Percentiles rank a stretch among this genome's conserved stretches.
Evolutionary conservation across 2,888 invertebrate species (phyloP).

Genomic region (Aporophyla lueneburgensis): DNA sequence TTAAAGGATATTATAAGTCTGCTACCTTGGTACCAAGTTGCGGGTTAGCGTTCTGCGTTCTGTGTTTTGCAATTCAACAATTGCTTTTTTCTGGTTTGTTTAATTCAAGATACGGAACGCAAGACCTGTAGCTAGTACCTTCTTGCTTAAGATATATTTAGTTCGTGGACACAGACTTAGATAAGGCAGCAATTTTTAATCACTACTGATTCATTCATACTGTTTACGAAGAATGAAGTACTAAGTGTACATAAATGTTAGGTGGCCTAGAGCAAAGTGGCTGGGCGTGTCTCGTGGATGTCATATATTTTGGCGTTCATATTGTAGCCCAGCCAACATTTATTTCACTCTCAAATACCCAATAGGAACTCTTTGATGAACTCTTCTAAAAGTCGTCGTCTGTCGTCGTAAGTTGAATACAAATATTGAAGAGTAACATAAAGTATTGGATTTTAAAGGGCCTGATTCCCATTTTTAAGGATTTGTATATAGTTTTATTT

Average conservation of each 20-base stretch:
- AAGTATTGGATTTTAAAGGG: neutral
- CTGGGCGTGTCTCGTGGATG: slow-evolving; percentile 9
- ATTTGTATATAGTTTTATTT: neutral
- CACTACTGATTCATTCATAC: slow-evolving; percentile 18
- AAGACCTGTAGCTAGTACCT: neutral
- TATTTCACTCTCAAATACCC: neutral
- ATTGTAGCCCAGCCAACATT: slow-evolving; percentile 16
- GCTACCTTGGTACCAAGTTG: neutral
- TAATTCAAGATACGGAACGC: slow-evolving; percentile 11
- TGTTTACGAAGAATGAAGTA: slow-evolving; percentile 30
- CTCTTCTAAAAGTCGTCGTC: neutral
- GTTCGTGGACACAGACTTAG: neutral
- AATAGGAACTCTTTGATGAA: neutral
- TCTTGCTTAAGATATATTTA: neutral
- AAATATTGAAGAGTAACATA: neutral
- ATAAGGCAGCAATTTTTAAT: neutral
- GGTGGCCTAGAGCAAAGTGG: slow-evolving; percentile 31
- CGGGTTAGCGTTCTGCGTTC: slow-evolving; percentile 19
- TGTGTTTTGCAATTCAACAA: neutral
- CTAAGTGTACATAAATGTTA: neutral
- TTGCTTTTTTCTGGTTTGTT: neutral
- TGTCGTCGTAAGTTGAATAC: too few relatives aligned
- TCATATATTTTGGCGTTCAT: slow-evolving; percentile 6
- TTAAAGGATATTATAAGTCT: slow-evolving; percentile 22
- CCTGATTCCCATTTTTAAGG: neutral